These are phyloP conservation scores for Bradysia coprophila DNA, from an alignment of 1,140 invertebrate genomes.

Conservation along the genomic window DNA sequence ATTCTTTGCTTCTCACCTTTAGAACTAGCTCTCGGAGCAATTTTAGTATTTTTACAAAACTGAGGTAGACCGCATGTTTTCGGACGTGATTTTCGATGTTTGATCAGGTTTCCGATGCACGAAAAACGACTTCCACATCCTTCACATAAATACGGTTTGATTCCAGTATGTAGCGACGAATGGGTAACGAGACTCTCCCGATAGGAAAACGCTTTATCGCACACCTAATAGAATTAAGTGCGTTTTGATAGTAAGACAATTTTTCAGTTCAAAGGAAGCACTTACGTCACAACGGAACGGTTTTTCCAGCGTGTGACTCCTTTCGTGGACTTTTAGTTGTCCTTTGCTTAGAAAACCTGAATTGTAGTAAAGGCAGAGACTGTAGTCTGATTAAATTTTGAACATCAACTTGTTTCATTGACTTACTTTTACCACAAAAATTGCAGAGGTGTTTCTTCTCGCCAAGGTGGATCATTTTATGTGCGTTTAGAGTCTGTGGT, in stretches of 20 bases:
- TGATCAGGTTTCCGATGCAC: conserved; percentile 24
- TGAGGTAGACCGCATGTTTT: conserved; percentile 18
- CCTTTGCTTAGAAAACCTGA: conserved; percentile 16
- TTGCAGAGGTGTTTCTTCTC: conserved; percentile 26
- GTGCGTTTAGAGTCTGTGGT: conserved; percentile 16
- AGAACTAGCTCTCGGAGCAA: neutral
- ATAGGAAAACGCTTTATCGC: conserved; percentile 31
- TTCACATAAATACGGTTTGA: conserved; percentile 24
- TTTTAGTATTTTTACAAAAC: neutral
- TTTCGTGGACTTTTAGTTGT: conserved; percentile 17
- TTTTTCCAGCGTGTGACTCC: conserved; percentile 28
- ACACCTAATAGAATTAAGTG: conserved; percentile 15
- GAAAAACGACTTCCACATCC: conserved; percentile 23
- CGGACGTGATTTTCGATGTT: conserved; percentile 23
- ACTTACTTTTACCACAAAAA: conserved; percentile 25
- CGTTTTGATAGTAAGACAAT: neutral
- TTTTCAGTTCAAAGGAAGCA: neutral
- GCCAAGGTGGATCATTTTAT: conserved; percentile 26
- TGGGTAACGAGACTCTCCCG: conserved; percentile 28
- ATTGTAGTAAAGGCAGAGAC: too few relatives aligned
- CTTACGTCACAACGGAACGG: conserved; percentile 28
- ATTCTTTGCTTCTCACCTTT: too few relatives aligned
- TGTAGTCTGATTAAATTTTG: too few relatives aligned
- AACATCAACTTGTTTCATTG: too few relatives aligned
- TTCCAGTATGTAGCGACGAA: conserved; percentile 29